phyloP scores from a whole-genome alignment of 2,113 vertebrate species.

The Carlito syrichta region DNA sequence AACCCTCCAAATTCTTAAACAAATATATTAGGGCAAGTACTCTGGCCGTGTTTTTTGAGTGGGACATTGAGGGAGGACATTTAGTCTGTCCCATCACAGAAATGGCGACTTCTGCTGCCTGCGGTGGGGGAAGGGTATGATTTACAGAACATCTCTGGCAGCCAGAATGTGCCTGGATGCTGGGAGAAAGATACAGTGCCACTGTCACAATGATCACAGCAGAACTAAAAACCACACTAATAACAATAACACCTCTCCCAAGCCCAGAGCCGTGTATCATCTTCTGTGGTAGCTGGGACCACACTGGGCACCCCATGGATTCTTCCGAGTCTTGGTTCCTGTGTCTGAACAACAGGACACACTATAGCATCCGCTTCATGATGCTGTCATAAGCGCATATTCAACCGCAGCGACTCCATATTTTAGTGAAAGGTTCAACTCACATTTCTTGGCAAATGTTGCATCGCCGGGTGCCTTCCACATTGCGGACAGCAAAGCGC shows the following conservation, averaged over 20 bases:
- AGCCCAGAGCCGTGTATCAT: not conserved
- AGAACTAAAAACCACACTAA: not conserved
- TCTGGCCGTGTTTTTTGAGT: not conserved
- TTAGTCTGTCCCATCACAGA: too few relatives aligned
- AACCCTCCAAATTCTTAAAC: too few relatives aligned
- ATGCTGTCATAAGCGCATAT: not conserved
- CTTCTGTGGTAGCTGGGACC: not conserved
- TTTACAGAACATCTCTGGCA: not conserved
- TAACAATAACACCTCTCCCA: not conserved
- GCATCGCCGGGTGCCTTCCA: not conserved
- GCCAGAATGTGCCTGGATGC: not conserved
- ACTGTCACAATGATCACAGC: too few relatives aligned
- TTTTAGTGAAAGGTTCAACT: not conserved
- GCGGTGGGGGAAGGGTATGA: too few relatives aligned
- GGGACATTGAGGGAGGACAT: not conserved
- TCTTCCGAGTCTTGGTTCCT: not conserved
- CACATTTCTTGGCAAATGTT: too few relatives aligned
- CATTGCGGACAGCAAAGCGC: accelerated
- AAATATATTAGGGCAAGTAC: not conserved
- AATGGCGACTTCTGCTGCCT: too few relatives aligned
- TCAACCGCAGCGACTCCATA: not conserved
- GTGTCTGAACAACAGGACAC: not conserved
- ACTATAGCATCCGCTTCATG: not conserved
- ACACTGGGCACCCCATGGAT: not conserved
- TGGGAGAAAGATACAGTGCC: not conserved